Conservation (phyloP, 2,888 invertebrate species). For the Muscina levida region DNA sequence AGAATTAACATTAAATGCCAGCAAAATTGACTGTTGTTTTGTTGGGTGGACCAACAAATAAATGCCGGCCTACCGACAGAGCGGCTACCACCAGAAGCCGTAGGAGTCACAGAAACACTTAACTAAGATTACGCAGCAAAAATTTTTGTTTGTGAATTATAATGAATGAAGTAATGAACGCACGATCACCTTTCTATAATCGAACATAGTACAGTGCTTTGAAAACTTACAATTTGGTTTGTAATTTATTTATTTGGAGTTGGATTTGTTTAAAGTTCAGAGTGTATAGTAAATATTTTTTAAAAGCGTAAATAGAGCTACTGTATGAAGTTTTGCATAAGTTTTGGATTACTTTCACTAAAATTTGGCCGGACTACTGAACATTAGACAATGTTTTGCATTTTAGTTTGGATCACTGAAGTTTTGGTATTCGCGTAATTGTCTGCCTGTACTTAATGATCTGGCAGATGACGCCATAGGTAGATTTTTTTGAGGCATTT, state of each 20-base stretch:
- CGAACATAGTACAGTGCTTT: background rate
- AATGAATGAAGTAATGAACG: slow-evolving; percentile 46
- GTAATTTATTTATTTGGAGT: background rate
- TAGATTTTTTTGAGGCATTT: too few species aligned
- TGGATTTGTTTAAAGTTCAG: too few species aligned
- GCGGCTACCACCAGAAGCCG: slow-evolving; percentile 45
- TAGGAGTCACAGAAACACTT: slow-evolving; percentile 64
- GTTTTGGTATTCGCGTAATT: too few species aligned
- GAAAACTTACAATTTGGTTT: slow-evolving; percentile 17
- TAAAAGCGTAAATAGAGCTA: too few species aligned
- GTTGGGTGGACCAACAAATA: slow-evolving; percentile 4
- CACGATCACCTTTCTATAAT: background rate
- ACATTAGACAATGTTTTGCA: too few species aligned
- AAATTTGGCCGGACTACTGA: too few species aligned
- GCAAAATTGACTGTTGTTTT: slow-evolving; percentile 29
- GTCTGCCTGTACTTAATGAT: too few species aligned
- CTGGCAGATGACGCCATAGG: too few species aligned
- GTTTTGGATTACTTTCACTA: too few species aligned
- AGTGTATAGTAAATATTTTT: too few species aligned
- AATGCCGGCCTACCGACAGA: background rate
- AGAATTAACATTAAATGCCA: slow-evolving; percentile 44
- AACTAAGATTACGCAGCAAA: slow-evolving; percentile 63
- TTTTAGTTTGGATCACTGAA: too few species aligned
- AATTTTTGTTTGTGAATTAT: slow-evolving; percentile 35
- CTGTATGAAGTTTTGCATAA: too few species aligned